phyloP scores from a whole-genome alignment of 2,113 vertebrate species.

The Boulengeromyrus knoepffleri region DNA sequence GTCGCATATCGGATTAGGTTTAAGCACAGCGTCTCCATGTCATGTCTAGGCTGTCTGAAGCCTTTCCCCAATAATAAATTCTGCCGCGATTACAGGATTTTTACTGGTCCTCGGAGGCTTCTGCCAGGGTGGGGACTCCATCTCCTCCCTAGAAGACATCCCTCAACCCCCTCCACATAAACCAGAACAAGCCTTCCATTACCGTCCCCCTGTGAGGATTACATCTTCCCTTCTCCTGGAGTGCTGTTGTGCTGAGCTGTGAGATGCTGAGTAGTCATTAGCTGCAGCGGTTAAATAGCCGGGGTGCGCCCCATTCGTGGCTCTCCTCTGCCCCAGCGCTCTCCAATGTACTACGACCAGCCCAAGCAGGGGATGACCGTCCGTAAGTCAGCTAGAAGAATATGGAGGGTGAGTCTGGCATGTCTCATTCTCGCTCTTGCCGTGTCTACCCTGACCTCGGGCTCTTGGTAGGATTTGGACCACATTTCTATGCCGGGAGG shows the following conservation, averaged over 20 bases:
- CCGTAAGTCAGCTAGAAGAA: slow-evolving; percentile 71
- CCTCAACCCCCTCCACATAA: not conserved
- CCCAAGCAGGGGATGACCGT: slow-evolving; percentile 47
- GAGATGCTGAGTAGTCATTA: slow-evolving; percentile 53
- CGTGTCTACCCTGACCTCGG: not conserved
- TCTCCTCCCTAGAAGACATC: not conserved
- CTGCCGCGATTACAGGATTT: not conserved
- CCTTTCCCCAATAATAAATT: not conserved
- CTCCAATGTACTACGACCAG: slow-evolving; percentile 53
- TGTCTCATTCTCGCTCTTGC: not conserved
- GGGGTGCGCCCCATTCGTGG: slow-evolving; percentile 51
- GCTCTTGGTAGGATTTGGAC: not conserved
- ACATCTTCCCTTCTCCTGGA: slow-evolving; percentile 11
- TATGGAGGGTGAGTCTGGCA: slow-evolving; percentile 78
- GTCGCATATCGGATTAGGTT: not conserved
- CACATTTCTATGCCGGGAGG: not conserved
- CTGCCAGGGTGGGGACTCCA: not conserved
- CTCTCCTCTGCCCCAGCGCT: slow-evolving; percentile 25
- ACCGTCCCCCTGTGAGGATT: not conserved
- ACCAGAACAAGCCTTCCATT: not conserved
- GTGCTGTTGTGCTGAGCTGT: slow-evolving; percentile 52
- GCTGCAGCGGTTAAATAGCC: slow-evolving; percentile 55
- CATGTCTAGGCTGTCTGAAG: not conserved
- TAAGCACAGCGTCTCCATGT: not conserved
- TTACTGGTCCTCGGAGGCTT: not conserved